Evolutionary conservation across 2,888 invertebrate genomes (phyloP).

Genomic region (Epirrhoe alternata): DNA sequence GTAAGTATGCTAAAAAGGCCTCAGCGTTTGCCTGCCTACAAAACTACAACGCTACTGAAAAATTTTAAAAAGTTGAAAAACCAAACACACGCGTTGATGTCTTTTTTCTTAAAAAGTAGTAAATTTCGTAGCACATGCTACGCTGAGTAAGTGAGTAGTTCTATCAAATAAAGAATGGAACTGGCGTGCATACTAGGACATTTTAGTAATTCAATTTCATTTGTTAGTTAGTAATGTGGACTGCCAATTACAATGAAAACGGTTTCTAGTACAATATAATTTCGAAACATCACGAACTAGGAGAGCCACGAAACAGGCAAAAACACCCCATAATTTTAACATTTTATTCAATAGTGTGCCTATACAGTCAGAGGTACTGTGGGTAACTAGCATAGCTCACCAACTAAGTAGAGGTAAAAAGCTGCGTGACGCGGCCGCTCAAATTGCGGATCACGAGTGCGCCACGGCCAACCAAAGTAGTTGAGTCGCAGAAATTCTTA

Average conservation of each 20-base stretch:
- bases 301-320: not conserved
- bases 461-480: conserved; percentile 54
- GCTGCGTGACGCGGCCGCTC: conserved; percentile 62
- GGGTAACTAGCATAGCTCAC: conserved; percentile 77
- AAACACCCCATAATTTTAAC: not conserved
- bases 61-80: not conserved
- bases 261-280: not conserved
- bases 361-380: conserved; percentile 53
- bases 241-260: not conserved
- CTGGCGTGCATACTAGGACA: no score
- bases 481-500: conserved; percentile 64
- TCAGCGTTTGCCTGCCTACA: no score
- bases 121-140: conserved; percentile 15
- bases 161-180: no score
- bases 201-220: no score
- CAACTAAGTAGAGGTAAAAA: conserved; percentile 74
- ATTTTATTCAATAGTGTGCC: not conserved
- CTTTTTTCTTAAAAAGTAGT: conserved; percentile 1
- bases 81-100: conserved; percentile 16
- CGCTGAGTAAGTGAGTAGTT: conserved; percentile 7
- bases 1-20: no score
- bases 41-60: not conserved
- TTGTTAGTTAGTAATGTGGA: no score
- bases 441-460: conserved; percentile 73
- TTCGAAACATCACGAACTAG: no score